These are phyloP conservation scores for Diadumene lineata DNA, from an alignment of 92 coral and sea anemone species.

Conservation along the genomic window DNA sequence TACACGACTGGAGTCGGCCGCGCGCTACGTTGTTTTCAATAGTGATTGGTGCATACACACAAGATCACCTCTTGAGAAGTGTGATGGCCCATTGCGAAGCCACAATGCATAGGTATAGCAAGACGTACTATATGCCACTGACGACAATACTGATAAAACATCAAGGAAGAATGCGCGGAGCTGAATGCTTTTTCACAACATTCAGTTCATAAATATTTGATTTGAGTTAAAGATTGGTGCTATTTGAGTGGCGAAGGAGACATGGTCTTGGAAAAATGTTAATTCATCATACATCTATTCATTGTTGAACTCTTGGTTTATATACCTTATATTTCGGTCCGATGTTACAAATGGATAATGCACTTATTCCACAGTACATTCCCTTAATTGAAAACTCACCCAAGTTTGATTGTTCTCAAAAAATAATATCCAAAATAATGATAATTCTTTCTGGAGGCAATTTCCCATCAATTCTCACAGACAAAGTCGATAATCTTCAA, in stretches of 20 bases:
- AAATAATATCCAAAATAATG: no score
- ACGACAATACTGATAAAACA: not conserved
- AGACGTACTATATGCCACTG: slow-evolving; percentile 3
- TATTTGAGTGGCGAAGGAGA: slow-evolving; percentile 12
- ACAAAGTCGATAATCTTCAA: no score
- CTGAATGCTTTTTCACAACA: slow-evolving; percentile 8
- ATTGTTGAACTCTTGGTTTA: not conserved
- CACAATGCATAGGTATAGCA: not conserved
- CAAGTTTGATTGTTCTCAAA: not conserved
- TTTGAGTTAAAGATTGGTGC: slow-evolving; percentile 19
- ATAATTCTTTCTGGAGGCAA: no score
- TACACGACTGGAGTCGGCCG: slow-evolving; percentile 7
- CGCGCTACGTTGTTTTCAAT: not conserved
- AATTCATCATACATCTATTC: not conserved
- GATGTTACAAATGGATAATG: not conserved
- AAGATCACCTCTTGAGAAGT: not conserved
- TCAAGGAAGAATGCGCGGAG: not conserved
- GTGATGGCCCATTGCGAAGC: not conserved
- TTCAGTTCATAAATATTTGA: slow-evolving; percentile 27
- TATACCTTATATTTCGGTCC: not conserved
- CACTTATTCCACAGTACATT: not conserved
- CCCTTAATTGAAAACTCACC: not conserved
- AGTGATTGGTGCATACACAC: not conserved
- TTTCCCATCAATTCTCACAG: no score
- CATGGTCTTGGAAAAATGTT: not conserved